A percentile compares a stretch with the other conserved stretches of the same genome.
These are phyloP conservation scores for Vanacampus margaritifer DNA, from an alignment of 2,113 vertebrate species.

Conservation along the genomic window DNA sequence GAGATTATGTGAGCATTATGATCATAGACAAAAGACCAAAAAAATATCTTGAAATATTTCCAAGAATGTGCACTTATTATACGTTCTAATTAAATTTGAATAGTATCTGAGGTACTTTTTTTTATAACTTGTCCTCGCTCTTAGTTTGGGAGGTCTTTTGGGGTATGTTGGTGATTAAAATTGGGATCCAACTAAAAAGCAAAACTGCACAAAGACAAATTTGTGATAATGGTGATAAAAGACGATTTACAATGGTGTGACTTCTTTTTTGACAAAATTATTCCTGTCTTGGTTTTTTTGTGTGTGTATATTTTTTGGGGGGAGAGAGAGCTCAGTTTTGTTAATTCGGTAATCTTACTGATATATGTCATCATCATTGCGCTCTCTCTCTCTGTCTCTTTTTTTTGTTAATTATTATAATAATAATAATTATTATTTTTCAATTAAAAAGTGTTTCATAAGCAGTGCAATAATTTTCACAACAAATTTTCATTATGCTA, in stretches of 20 bases:
- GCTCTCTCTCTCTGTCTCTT: too few species aligned
- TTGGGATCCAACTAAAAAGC: not conserved
- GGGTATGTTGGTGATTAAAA: not conserved
- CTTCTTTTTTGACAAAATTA: not conserved
- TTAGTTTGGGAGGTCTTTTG: not conserved
- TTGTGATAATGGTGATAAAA: not conserved
- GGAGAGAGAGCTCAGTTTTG: too few species aligned
- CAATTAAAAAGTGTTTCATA: too few species aligned
- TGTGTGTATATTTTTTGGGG: too few species aligned
- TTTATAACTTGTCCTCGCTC: too few species aligned
- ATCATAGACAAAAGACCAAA: constrained; percentile 17
- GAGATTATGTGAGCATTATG: constrained; percentile 23
- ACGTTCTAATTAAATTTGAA: not conserved
- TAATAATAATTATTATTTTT: too few species aligned
- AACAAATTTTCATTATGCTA: too few species aligned
- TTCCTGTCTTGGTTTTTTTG: too few species aligned
- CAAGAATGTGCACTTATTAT: constrained; percentile 9
- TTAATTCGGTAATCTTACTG: too few species aligned
- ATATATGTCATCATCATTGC: too few species aligned
- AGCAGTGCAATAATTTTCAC: too few species aligned
- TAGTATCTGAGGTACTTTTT: not conserved
- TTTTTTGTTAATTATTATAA: too few species aligned
- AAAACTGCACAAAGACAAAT: not conserved
- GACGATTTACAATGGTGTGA: not conserved
- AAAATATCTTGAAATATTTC: constrained; percentile 21